Base-by-base conservation (phyloP, 2,888 invertebrate genomes). In the Atherix ibis region DNA sequence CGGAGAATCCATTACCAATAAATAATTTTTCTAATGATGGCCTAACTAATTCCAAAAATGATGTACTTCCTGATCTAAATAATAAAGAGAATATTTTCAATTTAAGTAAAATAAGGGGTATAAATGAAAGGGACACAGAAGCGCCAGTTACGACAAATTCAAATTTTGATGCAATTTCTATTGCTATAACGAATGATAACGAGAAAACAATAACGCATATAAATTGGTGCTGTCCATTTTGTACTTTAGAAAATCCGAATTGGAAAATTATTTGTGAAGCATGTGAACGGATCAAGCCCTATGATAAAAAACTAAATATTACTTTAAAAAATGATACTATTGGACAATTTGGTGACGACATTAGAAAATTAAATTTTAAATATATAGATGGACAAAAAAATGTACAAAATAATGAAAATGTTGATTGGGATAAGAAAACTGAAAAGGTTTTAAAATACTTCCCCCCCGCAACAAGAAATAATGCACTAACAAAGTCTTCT, bases 201-300 rank as follows among this genome's bases (percentile, higher is more conserved):
- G 10, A 1, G 2, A 36, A 29, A 22, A 18, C 4, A 9, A 19
- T 31, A 10, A 27, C 27, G 12, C 47, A 45, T 35, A 31, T 41
- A 31, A 42, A 47, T 22, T 74, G 74, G 76, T 52, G 54, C n/a
- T 75, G 75, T 49, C 63, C 67, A 2, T 62, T 63, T 39, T 75
- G 75, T 46, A 71, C 71, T 2, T 51, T 68, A 31, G 65, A 70
- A 46, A 75, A 75, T 51, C 64, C 66, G 18, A 66, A 68, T 35
- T 70, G 70, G 61, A 58, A 71, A 40, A 68, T 72, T 10, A 71
- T 72, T 24, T 76, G 76, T 51, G 69, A 69, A 42, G 67, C 69
- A 13, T 75, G 75, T 44, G 65, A 65, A 16, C 58, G 60, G 26
- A 65, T 66, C 42, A 64, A 66, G 45, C 65, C 66, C 1, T 62